These are phyloP conservation scores for Sebastes steindachneri DNA, from an alignment of 2,797 vertebrate genomes.

Conservation along the genomic window DNA sequence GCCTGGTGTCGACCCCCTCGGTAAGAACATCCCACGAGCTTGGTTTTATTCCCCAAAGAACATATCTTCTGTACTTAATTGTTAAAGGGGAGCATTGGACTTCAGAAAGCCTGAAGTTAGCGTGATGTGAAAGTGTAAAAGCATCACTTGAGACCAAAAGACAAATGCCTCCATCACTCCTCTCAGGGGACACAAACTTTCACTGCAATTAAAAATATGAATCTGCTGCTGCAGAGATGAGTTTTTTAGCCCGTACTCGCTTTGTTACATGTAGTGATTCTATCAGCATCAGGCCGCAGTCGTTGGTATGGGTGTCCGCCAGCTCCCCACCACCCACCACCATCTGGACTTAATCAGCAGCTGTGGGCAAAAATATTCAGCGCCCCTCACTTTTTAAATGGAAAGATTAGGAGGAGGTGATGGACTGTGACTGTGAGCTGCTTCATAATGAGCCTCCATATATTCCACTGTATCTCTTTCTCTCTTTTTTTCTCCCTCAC, in stretches of 20 bases:
- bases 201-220: conserved; percentile 14
- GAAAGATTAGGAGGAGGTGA: conserved; percentile 79
- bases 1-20: conserved; percentile 85
- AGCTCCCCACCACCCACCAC: conserved; percentile 55
- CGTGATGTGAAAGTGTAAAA: background rate
- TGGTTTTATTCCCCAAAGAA: background rate
- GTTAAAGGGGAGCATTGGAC: background rate
- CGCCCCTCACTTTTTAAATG: conserved; percentile 74
- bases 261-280: conserved; percentile 40
- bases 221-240: conserved; percentile 6
- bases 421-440: conserved; percentile 80
- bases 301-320: conserved; percentile 63
- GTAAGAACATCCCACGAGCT: conserved; percentile 65
- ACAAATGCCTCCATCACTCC: background rate
- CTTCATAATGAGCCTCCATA: conserved; percentile 73
- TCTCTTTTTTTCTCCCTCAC: conserved; percentile 2
- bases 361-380: conserved; percentile 74
- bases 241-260: conserved; percentile 15
- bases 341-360: conserved; percentile 78
- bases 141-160: background rate
- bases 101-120: background rate
- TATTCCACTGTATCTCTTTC: conserved; percentile 52
- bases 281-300: conserved; percentile 28
- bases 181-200: background rate
- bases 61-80: background rate